Evolutionary conservation across 2,888 invertebrate species (phyloP).

Genomic region (Sphecodes monilicornis): DNA sequence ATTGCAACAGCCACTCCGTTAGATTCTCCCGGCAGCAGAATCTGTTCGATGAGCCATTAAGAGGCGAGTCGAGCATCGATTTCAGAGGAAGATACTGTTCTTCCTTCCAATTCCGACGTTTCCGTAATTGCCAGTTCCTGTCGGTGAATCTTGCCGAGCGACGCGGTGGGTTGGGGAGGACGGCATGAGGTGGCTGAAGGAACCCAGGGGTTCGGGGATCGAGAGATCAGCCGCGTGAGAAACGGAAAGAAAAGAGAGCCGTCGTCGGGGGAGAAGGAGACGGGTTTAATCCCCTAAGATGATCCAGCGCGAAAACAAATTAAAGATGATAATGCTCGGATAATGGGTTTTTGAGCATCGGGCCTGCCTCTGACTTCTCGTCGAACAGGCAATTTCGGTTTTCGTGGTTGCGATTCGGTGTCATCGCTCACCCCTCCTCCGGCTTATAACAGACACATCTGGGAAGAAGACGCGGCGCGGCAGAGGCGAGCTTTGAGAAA

Average conservation of each 20-base stretch:
- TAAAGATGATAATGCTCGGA: slow-evolving; percentile 76
- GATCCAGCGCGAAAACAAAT: slow-evolving; percentile 73
- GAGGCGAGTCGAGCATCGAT: slow-evolving; percentile 59
- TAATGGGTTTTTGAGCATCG: slow-evolving; percentile 76
- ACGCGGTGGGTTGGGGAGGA: neutral
- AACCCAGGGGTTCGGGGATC: slow-evolving; percentile 29
- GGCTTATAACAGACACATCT: neutral
- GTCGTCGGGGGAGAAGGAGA: slow-evolving; percentile 42
- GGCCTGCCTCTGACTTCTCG: slow-evolving; percentile 74
- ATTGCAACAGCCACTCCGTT: slow-evolving; percentile 36
- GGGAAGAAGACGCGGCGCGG: neutral
- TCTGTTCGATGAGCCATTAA: slow-evolving; percentile 63
- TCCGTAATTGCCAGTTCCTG: slow-evolving; percentile 73
- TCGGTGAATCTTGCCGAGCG: slow-evolving; percentile 38
- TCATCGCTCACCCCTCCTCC: neutral
- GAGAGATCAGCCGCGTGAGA: slow-evolving; percentile 55
- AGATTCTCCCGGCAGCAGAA: slow-evolving; percentile 24
- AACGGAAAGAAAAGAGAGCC: slow-evolving; percentile 40
- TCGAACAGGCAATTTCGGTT: slow-evolving; percentile 76
- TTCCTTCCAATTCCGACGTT: slow-evolving; percentile 70
- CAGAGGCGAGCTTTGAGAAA: slow-evolving; percentile 12
- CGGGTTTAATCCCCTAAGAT: slow-evolving; percentile 67
- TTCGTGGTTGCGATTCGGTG: slow-evolving; percentile 65
- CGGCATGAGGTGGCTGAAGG: neutral
- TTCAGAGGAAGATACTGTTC: slow-evolving; percentile 58